Percentiles rank a stretch among this genome's conserved stretches.
Conservation (phyloP, 2,888 invertebrate species). For the Eupelmus urozonus region DNA sequence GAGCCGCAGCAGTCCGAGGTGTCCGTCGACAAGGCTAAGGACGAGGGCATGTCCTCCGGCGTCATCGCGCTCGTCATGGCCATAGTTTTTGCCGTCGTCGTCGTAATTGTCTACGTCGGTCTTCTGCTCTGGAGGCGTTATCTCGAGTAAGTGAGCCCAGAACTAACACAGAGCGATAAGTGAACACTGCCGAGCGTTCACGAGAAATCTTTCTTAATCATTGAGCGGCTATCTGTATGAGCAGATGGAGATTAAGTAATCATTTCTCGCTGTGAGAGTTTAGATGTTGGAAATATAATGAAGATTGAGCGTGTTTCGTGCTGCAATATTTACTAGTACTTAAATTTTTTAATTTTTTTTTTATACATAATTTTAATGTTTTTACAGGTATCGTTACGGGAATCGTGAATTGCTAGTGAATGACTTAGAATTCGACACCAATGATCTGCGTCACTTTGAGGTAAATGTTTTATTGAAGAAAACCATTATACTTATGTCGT, state of each 20-base stretch:
- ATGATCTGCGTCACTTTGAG: slow-evolving; percentile 77
- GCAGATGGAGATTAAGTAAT: no score
- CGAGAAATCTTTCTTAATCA: neutral
- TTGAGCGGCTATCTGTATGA: no score
- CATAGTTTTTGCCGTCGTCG: slow-evolving; percentile 71
- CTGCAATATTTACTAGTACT: neutral
- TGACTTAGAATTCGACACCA: slow-evolving; percentile 76
- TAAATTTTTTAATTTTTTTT: slow-evolving; percentile 10
- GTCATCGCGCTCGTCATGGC: slow-evolving; percentile 68
- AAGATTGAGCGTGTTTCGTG: neutral
- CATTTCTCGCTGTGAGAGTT: no score
- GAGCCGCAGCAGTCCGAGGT: neutral
- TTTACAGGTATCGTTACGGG: slow-evolving; percentile 72
- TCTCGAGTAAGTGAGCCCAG: slow-evolving; percentile 74
- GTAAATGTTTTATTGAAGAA: slow-evolving; percentile 67
- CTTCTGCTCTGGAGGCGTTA: slow-evolving; percentile 77
- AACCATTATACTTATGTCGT: neutral
- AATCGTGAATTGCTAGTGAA: slow-evolving; percentile 78
- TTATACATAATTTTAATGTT: neutral
- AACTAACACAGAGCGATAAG: slow-evolving; percentile 10
- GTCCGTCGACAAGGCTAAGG: neutral
- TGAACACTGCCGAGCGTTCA: no score
- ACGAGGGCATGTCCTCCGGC: slow-evolving; percentile 65
- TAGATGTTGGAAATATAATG: no score
- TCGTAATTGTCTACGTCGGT: slow-evolving; percentile 74